Base-by-base conservation (phyloP, 2,797 vertebrate species). In the Discoglossus pictus region DNA sequence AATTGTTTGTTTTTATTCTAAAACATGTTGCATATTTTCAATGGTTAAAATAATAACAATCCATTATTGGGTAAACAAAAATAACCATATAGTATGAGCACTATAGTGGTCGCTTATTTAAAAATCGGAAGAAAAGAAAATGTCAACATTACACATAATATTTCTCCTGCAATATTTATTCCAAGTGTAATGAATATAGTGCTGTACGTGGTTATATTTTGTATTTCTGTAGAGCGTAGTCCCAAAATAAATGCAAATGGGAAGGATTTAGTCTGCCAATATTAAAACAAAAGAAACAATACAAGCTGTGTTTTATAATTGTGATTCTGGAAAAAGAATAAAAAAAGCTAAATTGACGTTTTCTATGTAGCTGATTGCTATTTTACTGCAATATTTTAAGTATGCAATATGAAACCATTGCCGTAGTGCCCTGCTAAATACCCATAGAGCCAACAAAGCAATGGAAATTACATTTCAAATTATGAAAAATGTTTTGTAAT, bases 401-500 rank as follows among this genome's bases (percentile, higher is more conserved):
- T 31, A 31, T 31, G 27, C 4, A 42, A 58, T 42, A n/a, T 42
- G n/a, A 25, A 27, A 24, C 16, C 21, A 40, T 42, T 56, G 21
- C n/a, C 6, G 38, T 55, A 15, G 17, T 17, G n/a, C 7, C 21
- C 7, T 24, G 2, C 8, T 31, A 31, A 31, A 31, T 31, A 31
- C 8, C 4, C 8, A 31, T 31, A 31, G 8, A 31, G 27, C 27
- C 4, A 31, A 8, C 27, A 31, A 4, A 31, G 8, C 8, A 17
- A 21, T 23, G 17, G 7, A 9, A 39, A 10, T 55, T 40, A n/a
- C 36, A 15, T 40, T 40, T 39, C 2, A 39, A 23, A 55, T 55
- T 21, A 38, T 55, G 52, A 55, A 21, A 55, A 39, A 23, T 40
- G 53, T 20, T 36, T 10, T 12, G n/a, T 53, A 39, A 55, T 39